Conservation (phyloP, 2,888 invertebrate genomes). For the Cancer borealis region DNA sequence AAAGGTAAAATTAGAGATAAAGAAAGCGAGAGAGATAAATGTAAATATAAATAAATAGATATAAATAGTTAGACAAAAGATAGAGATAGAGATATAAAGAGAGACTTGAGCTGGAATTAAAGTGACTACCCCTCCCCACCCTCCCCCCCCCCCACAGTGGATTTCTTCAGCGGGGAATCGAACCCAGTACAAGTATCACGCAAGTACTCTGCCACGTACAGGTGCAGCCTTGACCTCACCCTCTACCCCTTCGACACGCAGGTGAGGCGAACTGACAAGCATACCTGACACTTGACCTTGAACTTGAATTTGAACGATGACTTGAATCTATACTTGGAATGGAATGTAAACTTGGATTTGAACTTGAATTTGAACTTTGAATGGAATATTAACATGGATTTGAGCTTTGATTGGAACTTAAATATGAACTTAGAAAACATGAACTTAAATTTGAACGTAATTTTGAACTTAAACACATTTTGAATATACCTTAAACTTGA, state of each 20-base stretch:
- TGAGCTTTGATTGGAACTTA: too few species aligned
- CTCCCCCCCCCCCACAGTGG: background rate
- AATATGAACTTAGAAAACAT: too few species aligned
- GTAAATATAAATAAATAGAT: too few species aligned
- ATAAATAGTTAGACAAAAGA: background rate
- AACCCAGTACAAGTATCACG: slow-evolving; percentile 38
- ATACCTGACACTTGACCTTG: too few species aligned
- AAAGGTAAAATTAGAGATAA: background rate
- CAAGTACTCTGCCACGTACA: slow-evolving; percentile 37
- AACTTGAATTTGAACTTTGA: too few species aligned
- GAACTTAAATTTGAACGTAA: too few species aligned
- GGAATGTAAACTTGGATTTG: too few species aligned
- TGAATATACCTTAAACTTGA: too few species aligned
- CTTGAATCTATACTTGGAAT: too few species aligned
- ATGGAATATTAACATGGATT: too few species aligned
- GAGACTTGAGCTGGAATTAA: background rate
- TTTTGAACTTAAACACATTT: too few species aligned
- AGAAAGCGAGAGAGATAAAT: background rate
- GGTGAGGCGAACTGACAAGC: background rate
- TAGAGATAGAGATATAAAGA: slow-evolving; percentile 15
- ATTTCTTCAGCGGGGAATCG: slow-evolving; percentile 45
- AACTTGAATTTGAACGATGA: too few species aligned
- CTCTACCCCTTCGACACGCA: slow-evolving; percentile 50
- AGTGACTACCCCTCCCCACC: background rate
- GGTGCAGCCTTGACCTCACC: slow-evolving; percentile 14